These are phyloP conservation scores for Rhopalosiphum maidis DNA, from an alignment of 1,140 invertebrate species.

Conservation along the genomic window DNA sequence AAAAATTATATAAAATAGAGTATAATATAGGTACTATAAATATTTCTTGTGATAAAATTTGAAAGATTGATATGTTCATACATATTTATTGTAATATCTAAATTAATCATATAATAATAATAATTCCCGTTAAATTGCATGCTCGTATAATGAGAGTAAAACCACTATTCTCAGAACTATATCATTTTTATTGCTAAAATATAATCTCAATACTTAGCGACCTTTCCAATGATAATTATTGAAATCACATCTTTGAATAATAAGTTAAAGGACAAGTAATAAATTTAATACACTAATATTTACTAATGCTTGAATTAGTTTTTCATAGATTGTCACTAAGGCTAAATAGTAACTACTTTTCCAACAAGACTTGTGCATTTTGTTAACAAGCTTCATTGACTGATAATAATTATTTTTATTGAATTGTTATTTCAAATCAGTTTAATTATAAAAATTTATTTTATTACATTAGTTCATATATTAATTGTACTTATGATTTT, in stretches of 20 bases:
- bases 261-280: not conserved
- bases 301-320: not conserved
- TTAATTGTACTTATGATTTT: not conserved
- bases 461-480: not conserved
- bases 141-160: not conserved
- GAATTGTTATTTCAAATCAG: too few species aligned
- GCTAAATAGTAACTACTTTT: too few species aligned
- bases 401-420: too few species aligned
- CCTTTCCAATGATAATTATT: not conserved
- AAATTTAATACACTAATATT: not conserved
- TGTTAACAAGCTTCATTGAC: too few species aligned
- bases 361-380: too few species aligned
- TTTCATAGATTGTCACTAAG: not conserved
- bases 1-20: not conserved
- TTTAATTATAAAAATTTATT: too few species aligned
- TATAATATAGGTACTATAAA: not conserved
- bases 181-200: not conserved
- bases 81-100: not conserved
- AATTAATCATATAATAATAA: not conserved
- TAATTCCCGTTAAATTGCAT: not conserved
- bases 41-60: not conserved
- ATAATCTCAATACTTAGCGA: not conserved
- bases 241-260: not conserved
- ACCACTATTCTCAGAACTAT: not conserved
- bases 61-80: not conserved